phyloP scores from a whole-genome alignment of 2,797 vertebrate genomes.

The Atherinosoma microstoma region DNA sequence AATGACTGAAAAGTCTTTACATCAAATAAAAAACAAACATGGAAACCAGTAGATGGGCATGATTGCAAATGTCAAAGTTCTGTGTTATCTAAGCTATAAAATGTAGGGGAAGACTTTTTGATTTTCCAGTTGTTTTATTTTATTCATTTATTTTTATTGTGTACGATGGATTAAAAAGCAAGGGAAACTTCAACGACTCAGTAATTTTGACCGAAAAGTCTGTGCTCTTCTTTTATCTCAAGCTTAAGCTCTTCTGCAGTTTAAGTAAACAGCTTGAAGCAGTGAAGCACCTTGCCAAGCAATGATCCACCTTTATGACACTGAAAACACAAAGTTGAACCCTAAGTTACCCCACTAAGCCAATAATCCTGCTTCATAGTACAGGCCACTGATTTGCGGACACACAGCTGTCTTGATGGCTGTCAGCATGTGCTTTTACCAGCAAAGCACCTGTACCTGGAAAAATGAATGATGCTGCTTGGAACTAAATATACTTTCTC shows the following conservation, averaged over 20 bases:
- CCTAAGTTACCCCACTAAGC: neutral
- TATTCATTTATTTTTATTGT: neutral
- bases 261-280: neutral
- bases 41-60: neutral
- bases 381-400: neutral
- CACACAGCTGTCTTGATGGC: neutral
- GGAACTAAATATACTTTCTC: neutral
- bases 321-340: neutral
- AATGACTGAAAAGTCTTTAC: too few species aligned
- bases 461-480: neutral
- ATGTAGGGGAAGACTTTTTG: neutral
- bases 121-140: neutral
- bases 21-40: neutral
- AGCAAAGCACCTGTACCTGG: neutral
- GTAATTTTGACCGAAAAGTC: neutral
- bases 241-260: neutral
- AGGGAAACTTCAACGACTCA: neutral
- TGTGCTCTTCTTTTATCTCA: neutral
- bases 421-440: neutral
- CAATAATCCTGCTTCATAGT: slow-evolving; percentile 3
- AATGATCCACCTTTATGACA: neutral
- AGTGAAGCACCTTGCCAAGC: neutral
- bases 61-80: neutral
- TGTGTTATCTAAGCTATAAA: neutral
- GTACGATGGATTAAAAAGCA: neutral